phyloP scores from a whole-genome alignment of 2,113 vertebrate genomes.

The Vimba vimba region DNA sequence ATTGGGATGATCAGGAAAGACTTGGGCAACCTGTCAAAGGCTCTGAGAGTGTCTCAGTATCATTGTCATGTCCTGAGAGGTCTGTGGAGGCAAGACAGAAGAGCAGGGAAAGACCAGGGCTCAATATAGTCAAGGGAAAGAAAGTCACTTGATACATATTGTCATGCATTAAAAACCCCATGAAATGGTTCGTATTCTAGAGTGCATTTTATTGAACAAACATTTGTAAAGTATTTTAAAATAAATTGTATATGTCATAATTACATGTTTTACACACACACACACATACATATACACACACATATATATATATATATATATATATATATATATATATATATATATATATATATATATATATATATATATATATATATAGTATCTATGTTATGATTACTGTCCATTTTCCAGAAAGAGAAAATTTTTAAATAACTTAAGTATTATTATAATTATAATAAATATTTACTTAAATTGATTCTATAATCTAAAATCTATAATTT shows the following conservation, averaged over 20 bases:
- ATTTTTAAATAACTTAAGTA: no score
- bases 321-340: no score
- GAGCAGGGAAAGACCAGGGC: slow-evolving; percentile 75
- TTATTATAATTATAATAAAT: not conserved
- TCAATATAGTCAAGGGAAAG: slow-evolving; percentile 60
- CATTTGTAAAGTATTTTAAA: not conserved
- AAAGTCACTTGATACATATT: not conserved
- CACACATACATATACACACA: no score
- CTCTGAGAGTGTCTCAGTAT: slow-evolving; percentile 91
- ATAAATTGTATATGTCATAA: no score
- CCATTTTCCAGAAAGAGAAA: no score
- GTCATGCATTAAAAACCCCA: slow-evolving; percentile 24
- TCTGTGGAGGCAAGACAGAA: slow-evolving; percentile 91
- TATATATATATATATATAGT: no score
- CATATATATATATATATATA: no score
- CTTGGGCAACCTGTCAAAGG: slow-evolving; percentile 90
- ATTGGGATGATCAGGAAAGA: slow-evolving; percentile 71
- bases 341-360: no score
- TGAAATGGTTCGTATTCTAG: not conserved
- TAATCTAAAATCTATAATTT: not conserved
- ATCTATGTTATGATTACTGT: no score
- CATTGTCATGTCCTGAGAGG: slow-evolving; percentile 93
- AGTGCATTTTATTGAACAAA: not conserved
- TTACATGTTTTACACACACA: no score
- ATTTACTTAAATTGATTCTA: not conserved